These are phyloP conservation scores for Channa striata DNA, from an alignment of 2,797 vertebrate genomes.

Conservation along the genomic window DNA sequence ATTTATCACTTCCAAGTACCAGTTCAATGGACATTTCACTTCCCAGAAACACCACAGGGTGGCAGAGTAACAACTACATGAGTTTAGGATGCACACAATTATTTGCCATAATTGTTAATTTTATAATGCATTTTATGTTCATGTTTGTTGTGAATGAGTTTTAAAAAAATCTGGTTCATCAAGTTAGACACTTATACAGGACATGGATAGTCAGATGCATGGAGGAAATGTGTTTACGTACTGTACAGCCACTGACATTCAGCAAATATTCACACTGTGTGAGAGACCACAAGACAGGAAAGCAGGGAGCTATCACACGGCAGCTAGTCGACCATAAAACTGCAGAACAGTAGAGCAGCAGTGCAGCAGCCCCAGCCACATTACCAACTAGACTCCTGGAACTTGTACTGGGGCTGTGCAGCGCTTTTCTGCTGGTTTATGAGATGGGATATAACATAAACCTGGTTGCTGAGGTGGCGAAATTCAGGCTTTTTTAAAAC, in stretches of 20 bases:
- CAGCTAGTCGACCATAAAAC: constrained; percentile 41
- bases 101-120: not conserved
- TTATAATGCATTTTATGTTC: too few relatives aligned
- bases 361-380: constrained; percentile 7
- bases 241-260: constrained; percentile 15
- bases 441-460: constrained; percentile 37
- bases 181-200: not conserved
- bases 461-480: constrained; percentile 39
- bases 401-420: constrained; percentile 31
- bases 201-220: not conserved
- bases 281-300: constrained; percentile 18
- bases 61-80: not conserved
- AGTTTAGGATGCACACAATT: not conserved
- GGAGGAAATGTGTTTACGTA: not conserved
- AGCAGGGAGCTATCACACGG: constrained; percentile 40
- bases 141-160: too few relatives aligned
- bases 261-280: constrained; percentile 36
- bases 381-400: constrained; percentile 47
- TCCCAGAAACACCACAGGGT: not conserved
- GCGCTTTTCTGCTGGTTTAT: constrained; percentile 40
- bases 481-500: constrained; percentile 25
- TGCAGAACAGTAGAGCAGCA: constrained; percentile 18
- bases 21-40: constrained; percentile 6
- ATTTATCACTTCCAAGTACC: constrained; percentile 58
- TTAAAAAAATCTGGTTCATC: too few relatives aligned